These are phyloP conservation scores for Poicephalus meyeri DNA, from an alignment of 2,113 vertebrate genomes.

Conservation along the genomic window DNA sequence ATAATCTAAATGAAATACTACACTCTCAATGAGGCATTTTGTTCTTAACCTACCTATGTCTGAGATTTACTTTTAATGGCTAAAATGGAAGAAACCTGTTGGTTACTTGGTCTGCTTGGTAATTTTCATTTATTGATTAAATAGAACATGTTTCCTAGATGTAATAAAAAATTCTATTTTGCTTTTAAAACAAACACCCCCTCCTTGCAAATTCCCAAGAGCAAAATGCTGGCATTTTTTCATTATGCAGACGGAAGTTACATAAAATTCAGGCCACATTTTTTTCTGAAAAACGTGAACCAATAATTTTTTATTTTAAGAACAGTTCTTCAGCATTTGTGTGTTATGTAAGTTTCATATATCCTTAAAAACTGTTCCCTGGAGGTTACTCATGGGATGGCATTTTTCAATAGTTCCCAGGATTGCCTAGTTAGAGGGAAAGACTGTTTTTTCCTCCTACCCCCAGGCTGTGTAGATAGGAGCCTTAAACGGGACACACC, in stretches of 20 bases:
- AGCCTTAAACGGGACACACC: background rate
- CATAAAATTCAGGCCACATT: background rate
- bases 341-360: background rate
- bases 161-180: background rate
- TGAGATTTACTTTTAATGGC: background rate
- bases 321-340: background rate
- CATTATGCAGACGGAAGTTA: background rate
- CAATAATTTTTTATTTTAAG: background rate
- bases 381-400: background rate
- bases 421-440: background rate
- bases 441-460: background rate
- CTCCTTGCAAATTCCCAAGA: background rate
- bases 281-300: background rate
- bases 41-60: background rate
- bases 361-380: background rate
- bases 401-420: background rate
- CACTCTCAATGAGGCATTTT: background rate
- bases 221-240: background rate
- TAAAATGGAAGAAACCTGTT: background rate
- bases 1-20: background rate
- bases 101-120: background rate
- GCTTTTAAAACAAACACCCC: background rate
- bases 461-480: background rate
- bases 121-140: background rate
- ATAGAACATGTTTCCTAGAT: background rate